Conservation (phyloP, 1,140 invertebrate species). For the Drosophila miranda region DNA sequence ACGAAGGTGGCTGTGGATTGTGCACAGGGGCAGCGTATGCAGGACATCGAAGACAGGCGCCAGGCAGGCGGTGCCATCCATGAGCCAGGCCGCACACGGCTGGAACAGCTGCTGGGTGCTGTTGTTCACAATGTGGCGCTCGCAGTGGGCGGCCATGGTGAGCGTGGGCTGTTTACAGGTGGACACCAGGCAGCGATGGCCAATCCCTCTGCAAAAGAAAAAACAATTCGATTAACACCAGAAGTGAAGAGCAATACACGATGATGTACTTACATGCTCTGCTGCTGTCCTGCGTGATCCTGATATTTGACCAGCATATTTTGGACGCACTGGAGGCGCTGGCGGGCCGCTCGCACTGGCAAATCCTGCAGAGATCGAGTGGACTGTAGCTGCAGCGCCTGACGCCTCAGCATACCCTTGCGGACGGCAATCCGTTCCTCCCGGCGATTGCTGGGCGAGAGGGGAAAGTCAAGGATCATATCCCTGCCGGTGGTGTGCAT, state of each 20-base stretch:
- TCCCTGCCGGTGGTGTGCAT: conserved; percentile 36
- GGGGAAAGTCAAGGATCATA: conserved; percentile 10
- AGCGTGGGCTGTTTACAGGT: conserved; percentile 81
- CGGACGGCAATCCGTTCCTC: conserved; percentile 74
- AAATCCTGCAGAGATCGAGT: conserved; percentile 61
- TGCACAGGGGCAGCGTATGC: conserved; percentile 92
- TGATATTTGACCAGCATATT: conserved; percentile 68
- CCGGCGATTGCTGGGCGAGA: conserved; percentile 43
- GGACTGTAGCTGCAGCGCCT: conserved; percentile 72
- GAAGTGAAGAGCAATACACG: not conserved
- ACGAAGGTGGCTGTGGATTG: conserved; percentile 85
- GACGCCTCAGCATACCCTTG: conserved; percentile 60
- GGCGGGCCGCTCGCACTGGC: conserved; percentile 61
- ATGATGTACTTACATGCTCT: conserved; percentile 58
- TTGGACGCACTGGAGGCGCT: conserved; percentile 66
- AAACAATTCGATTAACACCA: not conserved
- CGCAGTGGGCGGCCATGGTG: conserved; percentile 92
- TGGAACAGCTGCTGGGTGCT: conserved; percentile 93
- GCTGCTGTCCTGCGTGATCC: conserved; percentile 56
- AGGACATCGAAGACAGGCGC: conserved; percentile 93
- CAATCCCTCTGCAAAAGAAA: conserved; percentile 36
- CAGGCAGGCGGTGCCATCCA: conserved; percentile 93
- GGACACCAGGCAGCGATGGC: conserved; percentile 59
- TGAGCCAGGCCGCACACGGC: conserved; percentile 94
- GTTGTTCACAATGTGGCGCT: conserved; percentile 93